Base-by-base conservation (phyloP, 37 sponge, comb jelly and placozoan species). In the Halisarca cf. caerulea region DNA sequence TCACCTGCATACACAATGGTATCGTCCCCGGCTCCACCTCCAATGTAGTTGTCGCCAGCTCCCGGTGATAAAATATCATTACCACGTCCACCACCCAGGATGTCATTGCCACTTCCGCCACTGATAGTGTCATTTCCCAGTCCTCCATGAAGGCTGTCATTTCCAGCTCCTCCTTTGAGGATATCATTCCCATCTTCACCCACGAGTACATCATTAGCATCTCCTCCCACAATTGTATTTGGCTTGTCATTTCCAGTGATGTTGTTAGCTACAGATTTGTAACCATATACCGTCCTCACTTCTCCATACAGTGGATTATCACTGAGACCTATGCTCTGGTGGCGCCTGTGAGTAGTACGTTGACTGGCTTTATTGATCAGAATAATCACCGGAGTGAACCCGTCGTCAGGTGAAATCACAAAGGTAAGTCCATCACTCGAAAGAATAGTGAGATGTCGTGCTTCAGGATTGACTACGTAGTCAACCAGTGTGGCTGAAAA, bases 81-180 rank as follows among this genome's bases (percentile, higher is more conserved):
- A 21, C 69, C 86, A 5, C 4, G 34, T 47, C 51, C 51, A 14
- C 51, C 51, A 47, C 11, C 51, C 51, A 47, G 51, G 6, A 47
- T 11, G 11, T 84, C 85, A 55, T 84, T 54, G 7, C 85, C 85
- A 57, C 36, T 42, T 24, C 86, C 86, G 58, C 86, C 86, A 9
- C 27, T 36, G 3, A 86, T 8, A 5, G 33, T 64, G 38, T 86
- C 86, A 15, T 60, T 44, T 47, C 51, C 51, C 11, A 11, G 51
- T 47, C 51, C 51, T 47, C 51, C 51, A 47, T 11, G 6, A 47
- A 86, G 18, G 33, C 14, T 37, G 51, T 86, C 68, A 39, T 59
- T 53, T 24, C 86, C 86, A n/a, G 21, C 78, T 75, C 85, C 85
- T 45, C 85, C 85, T 54, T 73, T 77, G 3, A 85, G 40, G 17